Conservation (phyloP, 92 coral and sea anemone genomes). For the Meandrina meandrites region DNA sequence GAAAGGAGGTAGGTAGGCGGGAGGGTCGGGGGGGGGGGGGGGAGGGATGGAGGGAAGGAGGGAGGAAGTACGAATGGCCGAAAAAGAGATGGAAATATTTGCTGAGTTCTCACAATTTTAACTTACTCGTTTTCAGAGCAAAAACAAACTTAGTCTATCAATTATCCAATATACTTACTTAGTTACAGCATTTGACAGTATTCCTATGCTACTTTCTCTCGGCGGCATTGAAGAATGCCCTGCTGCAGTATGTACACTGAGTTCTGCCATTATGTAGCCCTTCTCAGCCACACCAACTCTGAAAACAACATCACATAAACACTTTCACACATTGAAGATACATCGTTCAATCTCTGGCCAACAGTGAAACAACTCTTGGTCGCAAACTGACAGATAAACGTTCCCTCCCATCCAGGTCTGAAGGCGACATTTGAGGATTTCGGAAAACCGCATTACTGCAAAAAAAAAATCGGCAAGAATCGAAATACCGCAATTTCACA, state of each 20-base stretch:
- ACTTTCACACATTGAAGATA: no score
- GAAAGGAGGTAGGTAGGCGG: background rate
- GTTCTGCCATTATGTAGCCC: constrained; percentile 63
- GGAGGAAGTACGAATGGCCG: background rate
- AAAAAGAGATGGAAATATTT: background rate
- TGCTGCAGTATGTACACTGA: constrained; percentile 71
- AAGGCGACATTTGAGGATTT: no score
- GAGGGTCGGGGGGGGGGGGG: no score
- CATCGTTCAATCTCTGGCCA: background rate
- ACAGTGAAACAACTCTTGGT: no score
- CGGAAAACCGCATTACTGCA: no score
- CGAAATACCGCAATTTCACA: no score
- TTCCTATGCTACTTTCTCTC: constrained; percentile 82
- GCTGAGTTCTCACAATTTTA: no score
- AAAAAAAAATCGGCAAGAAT: no score
- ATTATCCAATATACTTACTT: constrained; percentile 41
- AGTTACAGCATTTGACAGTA: constrained; percentile 82
- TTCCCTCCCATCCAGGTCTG: no score
- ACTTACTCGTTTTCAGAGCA: background rate
- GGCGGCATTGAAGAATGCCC: constrained; percentile 98
- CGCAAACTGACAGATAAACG: no score
- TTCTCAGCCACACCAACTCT: constrained; percentile 97
- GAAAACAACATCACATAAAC: background rate
- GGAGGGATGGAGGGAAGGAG: no score
- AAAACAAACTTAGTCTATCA: no score